A percentile compares a stretch with the other conserved stretches of the same genome.
Conservation (phyloP, 2,797 vertebrate species). For the Fistularia commersonii region DNA sequence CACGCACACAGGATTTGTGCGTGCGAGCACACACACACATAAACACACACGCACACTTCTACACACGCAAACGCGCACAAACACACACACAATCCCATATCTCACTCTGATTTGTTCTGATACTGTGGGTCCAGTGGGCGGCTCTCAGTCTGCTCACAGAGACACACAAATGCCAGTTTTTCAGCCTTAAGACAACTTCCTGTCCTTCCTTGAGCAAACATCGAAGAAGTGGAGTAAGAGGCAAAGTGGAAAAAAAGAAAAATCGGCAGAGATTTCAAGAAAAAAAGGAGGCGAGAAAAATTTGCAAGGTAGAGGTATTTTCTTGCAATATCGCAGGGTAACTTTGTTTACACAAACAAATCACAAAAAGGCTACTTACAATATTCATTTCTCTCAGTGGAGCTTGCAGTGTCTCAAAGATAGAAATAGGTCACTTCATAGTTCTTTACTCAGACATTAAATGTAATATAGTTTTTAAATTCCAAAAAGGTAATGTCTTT, state of each 20-base stretch:
- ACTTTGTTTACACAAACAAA: too few relatives aligned
- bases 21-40: conserved; percentile 3
- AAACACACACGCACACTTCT: conserved; percentile 2
- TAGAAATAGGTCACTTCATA: too few relatives aligned
- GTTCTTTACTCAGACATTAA: too few relatives aligned
- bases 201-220: conserved; percentile 62
- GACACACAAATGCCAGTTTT: conserved; percentile 68
- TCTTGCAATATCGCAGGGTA: too few relatives aligned
- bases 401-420: too few relatives aligned
- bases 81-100: conserved; percentile 46
- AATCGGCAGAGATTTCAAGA: conserved; percentile 36
- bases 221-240: conserved; percentile 48
- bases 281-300: conserved; percentile 37
- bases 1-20: background rate
- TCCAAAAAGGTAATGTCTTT: too few relatives aligned
- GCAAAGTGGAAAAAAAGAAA: conserved; percentile 40
- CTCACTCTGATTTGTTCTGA: conserved; percentile 74
- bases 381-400: too few relatives aligned
- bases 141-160: conserved; percentile 69
- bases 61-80: conserved; percentile 13
- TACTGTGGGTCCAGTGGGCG: conserved; percentile 66
- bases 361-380: too few relatives aligned
- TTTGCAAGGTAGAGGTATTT: conserved; percentile 18
- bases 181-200: conserved; percentile 63
- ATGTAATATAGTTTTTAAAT: too few relatives aligned